These are phyloP conservation scores for Dasyprocta punctata DNA, from an alignment of 2,113 vertebrate species.

Conservation along the genomic window DNA sequence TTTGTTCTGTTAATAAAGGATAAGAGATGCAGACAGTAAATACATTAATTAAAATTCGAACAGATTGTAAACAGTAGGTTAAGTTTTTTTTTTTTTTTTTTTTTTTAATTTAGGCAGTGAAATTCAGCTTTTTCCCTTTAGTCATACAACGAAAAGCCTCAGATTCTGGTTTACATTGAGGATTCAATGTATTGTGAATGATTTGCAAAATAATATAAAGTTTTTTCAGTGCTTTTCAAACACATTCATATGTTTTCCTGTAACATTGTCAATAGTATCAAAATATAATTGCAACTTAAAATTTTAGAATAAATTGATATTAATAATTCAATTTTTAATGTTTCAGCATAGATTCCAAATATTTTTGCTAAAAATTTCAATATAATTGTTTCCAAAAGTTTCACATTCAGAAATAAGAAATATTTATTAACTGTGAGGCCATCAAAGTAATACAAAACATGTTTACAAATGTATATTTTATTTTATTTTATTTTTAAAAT, in stretches of 20 bases:
- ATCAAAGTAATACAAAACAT: not conserved
- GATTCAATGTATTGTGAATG: not conserved
- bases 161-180: not conserved
- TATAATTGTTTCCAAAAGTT: not conserved
- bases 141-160: not conserved
- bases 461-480: not conserved
- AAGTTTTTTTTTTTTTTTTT: no score
- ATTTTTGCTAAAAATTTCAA: not conserved
- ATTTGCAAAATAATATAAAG: not conserved
- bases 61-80: not conserved
- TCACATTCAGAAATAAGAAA: constrained; percentile 24
- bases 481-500: constrained; percentile 44
- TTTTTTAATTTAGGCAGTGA: not conserved
- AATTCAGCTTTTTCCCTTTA: not conserved
- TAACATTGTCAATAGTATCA: not conserved
- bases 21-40: not conserved
- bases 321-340: not conserved
- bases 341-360: constrained; percentile 10
- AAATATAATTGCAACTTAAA: not conserved
- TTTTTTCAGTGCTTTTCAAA: not conserved
- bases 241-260: not conserved
- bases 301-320: not conserved
- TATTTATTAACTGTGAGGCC: not conserved
- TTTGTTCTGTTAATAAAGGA: not conserved
- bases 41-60: not conserved